phyloP scores from a whole-genome alignment of 2,113 vertebrate genomes.

The Oplegnathus fasciatus region DNA sequence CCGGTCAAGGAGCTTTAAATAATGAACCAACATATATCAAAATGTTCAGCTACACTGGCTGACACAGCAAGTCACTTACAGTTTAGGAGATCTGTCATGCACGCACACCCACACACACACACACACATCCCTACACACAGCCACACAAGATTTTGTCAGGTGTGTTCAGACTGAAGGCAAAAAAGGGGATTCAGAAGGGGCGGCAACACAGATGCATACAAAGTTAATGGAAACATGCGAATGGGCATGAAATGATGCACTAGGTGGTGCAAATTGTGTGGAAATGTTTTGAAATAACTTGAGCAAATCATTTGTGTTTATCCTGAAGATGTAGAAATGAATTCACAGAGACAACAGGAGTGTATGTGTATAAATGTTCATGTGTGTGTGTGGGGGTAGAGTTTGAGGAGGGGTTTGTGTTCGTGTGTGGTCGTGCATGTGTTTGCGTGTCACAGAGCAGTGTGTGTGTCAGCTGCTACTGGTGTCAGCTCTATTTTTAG shows the following conservation, averaged over 20 bases:
- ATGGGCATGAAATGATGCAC: neutral
- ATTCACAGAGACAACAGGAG: neutral
- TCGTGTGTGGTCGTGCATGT: slow-evolving; percentile 48
- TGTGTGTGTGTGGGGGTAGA: neutral
- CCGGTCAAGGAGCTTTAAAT: neutral
- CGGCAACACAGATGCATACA: neutral
- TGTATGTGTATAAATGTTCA: neutral
- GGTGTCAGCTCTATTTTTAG: slow-evolving; percentile 77
- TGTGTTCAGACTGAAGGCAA: neutral
- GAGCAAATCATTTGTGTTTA: slow-evolving; percentile 1
- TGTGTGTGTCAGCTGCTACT: slow-evolving; percentile 72
- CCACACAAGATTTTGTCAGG: neutral
- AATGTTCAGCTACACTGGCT: neutral
- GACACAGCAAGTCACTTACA: neutral
- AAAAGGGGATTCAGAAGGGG: neutral
- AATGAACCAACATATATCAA: neutral
- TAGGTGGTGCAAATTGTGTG: neutral
- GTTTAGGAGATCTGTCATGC: neutral
- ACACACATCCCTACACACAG: neutral
- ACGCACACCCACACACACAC: neutral
- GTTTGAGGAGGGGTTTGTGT: neutral
- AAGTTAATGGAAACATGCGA: neutral
- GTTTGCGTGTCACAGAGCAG: slow-evolving; percentile 36
- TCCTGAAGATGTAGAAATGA: neutral
- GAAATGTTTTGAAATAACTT: neutral